phyloP scores from a whole-genome alignment of 2,113 vertebrate genomes.

The Sinocyclocheilus grahami region DNA sequence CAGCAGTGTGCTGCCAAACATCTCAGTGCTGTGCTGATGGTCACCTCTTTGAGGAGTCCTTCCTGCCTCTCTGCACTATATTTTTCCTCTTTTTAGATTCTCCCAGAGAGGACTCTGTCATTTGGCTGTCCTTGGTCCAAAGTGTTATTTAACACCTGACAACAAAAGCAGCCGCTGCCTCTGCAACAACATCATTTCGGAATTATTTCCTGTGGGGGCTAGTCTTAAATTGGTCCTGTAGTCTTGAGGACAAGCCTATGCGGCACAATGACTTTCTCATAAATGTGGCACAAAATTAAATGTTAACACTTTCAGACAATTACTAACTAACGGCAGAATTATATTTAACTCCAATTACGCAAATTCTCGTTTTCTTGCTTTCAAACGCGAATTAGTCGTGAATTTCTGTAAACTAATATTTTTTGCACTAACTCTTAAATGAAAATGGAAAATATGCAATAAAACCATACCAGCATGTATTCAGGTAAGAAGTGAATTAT shows the following conservation, averaged over 20 bases:
- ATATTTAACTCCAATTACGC: not conserved
- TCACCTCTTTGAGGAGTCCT: slow-evolving; percentile 81
- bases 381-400: not conserved
- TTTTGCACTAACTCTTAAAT: not conserved
- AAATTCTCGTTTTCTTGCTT: not conserved
- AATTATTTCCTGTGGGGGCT: slow-evolving; percentile 66
- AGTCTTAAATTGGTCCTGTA: slow-evolving; percentile 58
- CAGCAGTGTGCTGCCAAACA: slow-evolving; percentile 76
- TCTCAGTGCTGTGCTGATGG: slow-evolving; percentile 72
- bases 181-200: slow-evolving; percentile 65
- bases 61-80: slow-evolving; percentile 77
- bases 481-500: not conserved
- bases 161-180: slow-evolving; percentile 67
- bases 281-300: slow-evolving; percentile 31
- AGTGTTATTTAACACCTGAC: slow-evolving; percentile 81
- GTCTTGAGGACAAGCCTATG: slow-evolving; percentile 49
- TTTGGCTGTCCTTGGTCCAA: slow-evolving; percentile 78
- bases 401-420: not conserved
- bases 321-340: not conserved
- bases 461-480: too few species aligned
- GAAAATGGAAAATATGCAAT: not conserved
- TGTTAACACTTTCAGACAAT: slow-evolving; percentile 28
- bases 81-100: slow-evolving; percentile 80
- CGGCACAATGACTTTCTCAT: slow-evolving; percentile 27
- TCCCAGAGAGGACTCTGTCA: slow-evolving; percentile 76